Base-by-base conservation (phyloP, 2,888 invertebrate genomes). In the Cephalotes varians region DNA sequence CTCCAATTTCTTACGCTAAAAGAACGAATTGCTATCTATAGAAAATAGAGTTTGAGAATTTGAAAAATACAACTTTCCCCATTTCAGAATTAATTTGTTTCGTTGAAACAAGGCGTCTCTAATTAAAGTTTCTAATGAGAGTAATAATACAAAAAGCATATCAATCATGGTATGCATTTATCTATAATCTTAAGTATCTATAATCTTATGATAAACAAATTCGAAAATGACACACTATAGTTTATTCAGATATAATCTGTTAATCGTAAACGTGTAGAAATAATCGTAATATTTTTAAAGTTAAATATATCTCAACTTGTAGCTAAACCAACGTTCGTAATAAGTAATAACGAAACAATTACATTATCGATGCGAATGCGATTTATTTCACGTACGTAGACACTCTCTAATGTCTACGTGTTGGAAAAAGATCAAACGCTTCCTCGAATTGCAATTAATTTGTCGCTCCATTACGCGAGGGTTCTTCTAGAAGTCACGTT, bases 361-460 rank as follows among this genome's bases (percentile, higher is more conserved):
- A 69, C 40, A 44, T 34, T 56, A 25, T 44, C 69, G 18, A 1
- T 34, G 18, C 28, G 18, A 64, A 64, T n/a, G 18, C 25, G 21
- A 56, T 44, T 77, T 44, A 77, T 56, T 69, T 77, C 40, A 44
- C 21, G 56, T 44, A 77, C 56, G 31, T 37, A 34, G 21, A 25
- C 54, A n/a, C 28, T 28, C 21, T 10, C 31, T 25, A 40, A 18
- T n/a, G 62, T 62, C n/a, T n/a, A n/a, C 47, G 21, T 18, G 34
- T 34, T 44, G 44, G 65, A 81, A 60, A 60, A 81, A 69, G 76
- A 58, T 64, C 80, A 54, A 76, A 76, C 47, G 65, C 25, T 79
- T 54, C 31, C 77, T 81, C 69, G 71, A 79, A 86, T 51, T 44
- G 80, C 81, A 87, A 87, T 87, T 86, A 87, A 87, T 86, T 80